phyloP scores from a whole-genome alignment of 2,113 vertebrate genomes.

The Seriola dumerili region DNA sequence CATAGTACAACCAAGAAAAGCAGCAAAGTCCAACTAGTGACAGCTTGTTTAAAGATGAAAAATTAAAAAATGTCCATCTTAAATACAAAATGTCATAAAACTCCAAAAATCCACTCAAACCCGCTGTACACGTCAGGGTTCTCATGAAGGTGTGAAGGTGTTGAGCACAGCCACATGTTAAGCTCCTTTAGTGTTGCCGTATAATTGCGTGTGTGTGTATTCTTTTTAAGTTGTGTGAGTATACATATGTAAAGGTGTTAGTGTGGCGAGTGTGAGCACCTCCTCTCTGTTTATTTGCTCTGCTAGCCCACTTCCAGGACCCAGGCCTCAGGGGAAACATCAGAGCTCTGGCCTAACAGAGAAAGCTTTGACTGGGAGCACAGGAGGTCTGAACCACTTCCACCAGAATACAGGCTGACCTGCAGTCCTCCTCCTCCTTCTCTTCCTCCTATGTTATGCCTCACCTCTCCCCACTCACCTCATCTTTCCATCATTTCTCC shows the following conservation, averaged over 20 bases:
- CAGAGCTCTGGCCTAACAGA: conserved; percentile 70
- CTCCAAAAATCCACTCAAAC: neutral
- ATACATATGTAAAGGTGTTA: conserved; percentile 75
- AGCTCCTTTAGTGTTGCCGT: conserved; percentile 33
- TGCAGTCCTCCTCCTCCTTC: conserved; percentile 22
- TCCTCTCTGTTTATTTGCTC: conserved; percentile 81
- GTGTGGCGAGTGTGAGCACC: conserved; percentile 58
- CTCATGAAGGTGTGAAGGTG: conserved; percentile 40
- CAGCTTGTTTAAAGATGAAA: neutral
- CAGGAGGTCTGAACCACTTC: conserved; percentile 66
- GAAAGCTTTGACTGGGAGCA: conserved; percentile 74
- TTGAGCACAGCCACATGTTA: neutral
- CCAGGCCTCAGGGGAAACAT: conserved; percentile 74
- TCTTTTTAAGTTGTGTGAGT: conserved; percentile 51
- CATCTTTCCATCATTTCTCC: conserved; percentile 42
- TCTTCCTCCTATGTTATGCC: neutral
- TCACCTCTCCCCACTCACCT: conserved; percentile 33
- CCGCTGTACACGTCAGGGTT: neutral
- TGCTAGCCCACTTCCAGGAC: conserved; percentile 80
- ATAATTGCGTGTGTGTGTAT: conserved; percentile 37
- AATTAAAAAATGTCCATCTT: neutral
- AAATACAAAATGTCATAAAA: neutral
- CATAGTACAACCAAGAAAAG: neutral
- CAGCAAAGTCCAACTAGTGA: neutral
- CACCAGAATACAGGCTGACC: conserved; percentile 48